phyloP scores from a whole-genome alignment of 2,113 vertebrate species.

The Myrmophylax atrothorax region DNA sequence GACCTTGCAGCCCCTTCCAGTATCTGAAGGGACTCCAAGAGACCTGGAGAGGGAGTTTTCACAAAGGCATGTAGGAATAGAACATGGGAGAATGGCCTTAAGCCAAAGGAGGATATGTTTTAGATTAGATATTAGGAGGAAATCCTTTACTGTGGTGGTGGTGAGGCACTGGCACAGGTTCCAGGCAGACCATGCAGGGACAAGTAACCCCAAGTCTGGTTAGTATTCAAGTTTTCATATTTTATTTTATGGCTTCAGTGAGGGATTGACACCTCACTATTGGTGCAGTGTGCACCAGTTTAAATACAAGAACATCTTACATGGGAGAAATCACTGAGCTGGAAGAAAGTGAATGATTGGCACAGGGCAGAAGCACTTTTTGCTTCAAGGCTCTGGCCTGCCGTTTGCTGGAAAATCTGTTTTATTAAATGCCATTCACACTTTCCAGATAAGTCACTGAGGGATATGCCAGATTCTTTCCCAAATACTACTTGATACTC shows the following conservation, averaged over 20 bases:
- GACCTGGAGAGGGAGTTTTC: neutral
- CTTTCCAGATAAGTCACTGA: slow-evolving; percentile 53
- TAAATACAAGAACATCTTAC: slow-evolving; percentile 34
- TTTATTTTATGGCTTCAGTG: neutral
- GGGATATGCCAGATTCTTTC: slow-evolving; percentile 50
- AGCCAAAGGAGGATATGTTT: neutral
- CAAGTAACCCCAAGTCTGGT: neutral
- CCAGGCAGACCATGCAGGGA: neutral
- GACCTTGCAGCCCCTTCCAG: neutral
- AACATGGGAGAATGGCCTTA: neutral
- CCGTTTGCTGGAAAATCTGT: slow-evolving; percentile 57
- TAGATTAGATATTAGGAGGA: neutral
- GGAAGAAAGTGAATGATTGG: slow-evolving; percentile 59
- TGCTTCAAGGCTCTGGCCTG: slow-evolving; percentile 65
- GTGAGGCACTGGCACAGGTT: neutral
- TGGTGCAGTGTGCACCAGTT: neutral
- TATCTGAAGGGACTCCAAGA: neutral
- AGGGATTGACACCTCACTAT: neutral
- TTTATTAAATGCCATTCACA: slow-evolving; percentile 73
- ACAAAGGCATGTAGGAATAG: neutral
- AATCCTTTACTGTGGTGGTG: neutral
- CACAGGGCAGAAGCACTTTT: slow-evolving; percentile 57
- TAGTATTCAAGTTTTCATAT: neutral
- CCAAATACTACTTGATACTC: slow-evolving; percentile 34
- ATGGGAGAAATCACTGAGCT: slow-evolving; percentile 33